Evolutionary conservation across 2,888 invertebrate species (phyloP).

Genomic region (Tiliacea aurago): DNA sequence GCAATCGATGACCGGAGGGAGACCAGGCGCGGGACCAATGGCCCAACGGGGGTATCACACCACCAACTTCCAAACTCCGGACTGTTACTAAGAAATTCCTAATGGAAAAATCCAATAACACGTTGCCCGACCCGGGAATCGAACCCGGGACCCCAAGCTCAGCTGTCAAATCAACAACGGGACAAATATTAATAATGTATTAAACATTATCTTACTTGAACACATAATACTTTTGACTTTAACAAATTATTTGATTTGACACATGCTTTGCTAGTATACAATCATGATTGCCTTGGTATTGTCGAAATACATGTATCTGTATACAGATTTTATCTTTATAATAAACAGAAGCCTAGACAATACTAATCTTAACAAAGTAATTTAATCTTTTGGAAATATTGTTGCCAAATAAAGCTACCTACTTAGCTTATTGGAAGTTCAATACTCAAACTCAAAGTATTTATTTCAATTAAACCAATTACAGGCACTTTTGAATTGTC

Average conservation of each 20-base stretch:
- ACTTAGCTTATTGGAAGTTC: conserved; percentile 3
- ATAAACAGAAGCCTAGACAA: neutral
- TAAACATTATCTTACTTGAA: neutral
- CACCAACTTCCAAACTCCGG: too few species aligned
- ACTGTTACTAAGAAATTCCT: too few species aligned
- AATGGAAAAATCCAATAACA: too few species aligned
- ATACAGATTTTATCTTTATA: conserved; percentile 37
- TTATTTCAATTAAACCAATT: too few species aligned
- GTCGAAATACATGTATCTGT: conserved; percentile 20
- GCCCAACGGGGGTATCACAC: too few species aligned
- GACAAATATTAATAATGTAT: neutral
- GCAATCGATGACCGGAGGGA: too few species aligned
- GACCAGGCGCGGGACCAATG: too few species aligned
- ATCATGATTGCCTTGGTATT: conserved; percentile 16
- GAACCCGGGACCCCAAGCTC: too few species aligned
- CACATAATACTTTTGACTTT: neutral
- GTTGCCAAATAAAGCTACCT: neutral
- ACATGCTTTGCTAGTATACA: conserved; percentile 2
- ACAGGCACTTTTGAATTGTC: too few species aligned
- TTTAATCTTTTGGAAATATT: conserved; percentile 21
- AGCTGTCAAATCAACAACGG: too few species aligned
- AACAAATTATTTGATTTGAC: neutral
- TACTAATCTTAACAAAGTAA: conserved; percentile 4
- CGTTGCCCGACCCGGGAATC: too few species aligned
- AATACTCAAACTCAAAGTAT: too few species aligned